Percentiles rank a stretch among this genome's conserved stretches.
These are phyloP conservation scores for Entomobrya multifasciata DNA, from an alignment of 2,888 invertebrate species.

Conservation along the genomic window DNA sequence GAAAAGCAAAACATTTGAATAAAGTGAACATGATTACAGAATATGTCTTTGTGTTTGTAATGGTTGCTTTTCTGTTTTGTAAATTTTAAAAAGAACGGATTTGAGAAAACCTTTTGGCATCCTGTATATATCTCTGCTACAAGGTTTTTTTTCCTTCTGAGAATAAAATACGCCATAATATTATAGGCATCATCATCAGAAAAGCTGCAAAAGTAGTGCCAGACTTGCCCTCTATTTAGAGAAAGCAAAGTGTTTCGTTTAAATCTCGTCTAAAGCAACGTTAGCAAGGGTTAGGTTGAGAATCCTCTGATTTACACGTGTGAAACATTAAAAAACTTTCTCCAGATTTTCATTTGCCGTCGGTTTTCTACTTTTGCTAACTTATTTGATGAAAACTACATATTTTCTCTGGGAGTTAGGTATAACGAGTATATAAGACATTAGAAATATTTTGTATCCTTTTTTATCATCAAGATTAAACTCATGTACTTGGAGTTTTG, in stretches of 20 bases:
- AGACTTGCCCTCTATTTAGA: no score
- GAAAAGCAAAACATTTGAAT: slow-evolving; percentile 18
- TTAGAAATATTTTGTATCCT: not conserved
- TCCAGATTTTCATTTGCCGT: not conserved
- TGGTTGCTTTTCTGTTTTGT: slow-evolving; percentile 30
- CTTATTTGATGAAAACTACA: not conserved
- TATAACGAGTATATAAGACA: not conserved
- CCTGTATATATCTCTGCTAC: not conserved
- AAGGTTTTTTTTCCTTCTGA: no score
- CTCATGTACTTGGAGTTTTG: no score
- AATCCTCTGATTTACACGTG: slow-evolving; percentile 40
- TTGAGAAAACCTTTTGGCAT: no score
- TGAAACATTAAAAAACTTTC: slow-evolving; percentile 21
- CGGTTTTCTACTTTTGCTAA: not conserved
- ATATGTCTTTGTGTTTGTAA: slow-evolving; percentile 42
- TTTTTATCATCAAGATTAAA: slow-evolving; percentile 5
- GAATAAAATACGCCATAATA: no score
- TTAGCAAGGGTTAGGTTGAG: no score
- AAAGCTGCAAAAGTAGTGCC: no score
- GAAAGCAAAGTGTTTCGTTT: no score
- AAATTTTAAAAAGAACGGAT: slow-evolving; percentile 34
- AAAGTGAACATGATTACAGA: slow-evolving; percentile 49
- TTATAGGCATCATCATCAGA: no score
- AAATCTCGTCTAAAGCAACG: no score
- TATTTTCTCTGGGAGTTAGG: no score